Evolutionary conservation across 2,888 invertebrate species (phyloP).

Genomic region (Eupithecia centaureata): DNA sequence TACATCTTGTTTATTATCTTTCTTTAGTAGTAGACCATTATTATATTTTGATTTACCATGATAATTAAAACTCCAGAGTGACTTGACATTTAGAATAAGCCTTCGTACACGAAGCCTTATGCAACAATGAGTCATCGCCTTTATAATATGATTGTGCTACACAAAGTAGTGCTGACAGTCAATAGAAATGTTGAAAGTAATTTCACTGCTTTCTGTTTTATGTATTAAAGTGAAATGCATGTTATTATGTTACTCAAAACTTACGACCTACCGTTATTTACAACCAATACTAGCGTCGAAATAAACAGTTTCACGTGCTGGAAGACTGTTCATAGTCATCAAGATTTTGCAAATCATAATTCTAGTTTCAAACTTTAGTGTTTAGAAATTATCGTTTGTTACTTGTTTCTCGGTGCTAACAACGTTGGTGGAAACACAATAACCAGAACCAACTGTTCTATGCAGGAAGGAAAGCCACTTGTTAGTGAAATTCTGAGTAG

Average conservation of each 20-base stretch:
- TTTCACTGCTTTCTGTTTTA: constrained; percentile 61
- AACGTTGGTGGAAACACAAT: constrained; percentile 40
- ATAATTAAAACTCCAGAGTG: constrained; percentile 36
- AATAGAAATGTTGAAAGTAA: constrained; percentile 48
- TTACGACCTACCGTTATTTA: constrained; percentile 4
- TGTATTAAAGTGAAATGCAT: constrained; percentile 14
- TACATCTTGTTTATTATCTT: constrained; percentile 10
- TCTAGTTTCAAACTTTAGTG: constrained; percentile 20
- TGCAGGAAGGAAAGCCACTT: constrained; percentile 49
- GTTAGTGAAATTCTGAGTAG: constrained; percentile 46
- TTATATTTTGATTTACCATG: constrained; percentile 30
- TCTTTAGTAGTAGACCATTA: constrained; percentile 17
- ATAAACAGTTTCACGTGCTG: background rate
- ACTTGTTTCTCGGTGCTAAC: constrained; percentile 33
- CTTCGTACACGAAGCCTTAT: constrained; percentile 43
- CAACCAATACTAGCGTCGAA: background rate
- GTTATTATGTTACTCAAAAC: constrained; percentile 6
- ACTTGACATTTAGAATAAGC: constrained; percentile 40
- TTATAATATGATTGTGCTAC: constrained; percentile 40
- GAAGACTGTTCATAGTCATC: constrained; percentile 10
- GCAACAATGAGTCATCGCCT: constrained; percentile 50
- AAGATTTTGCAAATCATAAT: constrained; percentile 18
- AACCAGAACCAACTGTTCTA: constrained; percentile 38
- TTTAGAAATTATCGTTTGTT: constrained; percentile 33
- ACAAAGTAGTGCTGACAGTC: constrained; percentile 41